phyloP scores from a whole-genome alignment of 1,140 invertebrate species.

The Scaptomyza hsui region DNA sequence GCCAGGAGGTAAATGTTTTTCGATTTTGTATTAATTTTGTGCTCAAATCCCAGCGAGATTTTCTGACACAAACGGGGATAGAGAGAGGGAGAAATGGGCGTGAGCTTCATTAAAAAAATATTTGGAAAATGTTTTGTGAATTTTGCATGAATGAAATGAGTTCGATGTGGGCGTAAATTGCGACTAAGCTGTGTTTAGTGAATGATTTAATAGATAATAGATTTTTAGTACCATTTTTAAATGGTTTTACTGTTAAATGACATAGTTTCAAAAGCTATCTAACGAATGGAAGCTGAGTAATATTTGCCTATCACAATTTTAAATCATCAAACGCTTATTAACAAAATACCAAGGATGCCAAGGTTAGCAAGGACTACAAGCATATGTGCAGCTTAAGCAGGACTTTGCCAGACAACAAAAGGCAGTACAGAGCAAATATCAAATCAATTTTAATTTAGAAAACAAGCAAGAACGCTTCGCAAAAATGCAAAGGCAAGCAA shows the following conservation, averaged over 20 bases:
- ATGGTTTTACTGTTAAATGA: too few relatives aligned
- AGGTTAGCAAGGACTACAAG: slow-evolving; percentile 21
- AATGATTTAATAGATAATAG: too few relatives aligned
- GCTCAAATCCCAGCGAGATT: slow-evolving; percentile 73
- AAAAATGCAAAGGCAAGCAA: slow-evolving; percentile 72
- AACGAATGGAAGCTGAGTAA: too few relatives aligned
- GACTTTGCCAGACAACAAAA: slow-evolving; percentile 25
- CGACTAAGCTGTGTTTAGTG: not conserved
- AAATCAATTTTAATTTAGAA: slow-evolving; percentile 82
- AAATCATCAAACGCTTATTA: not conserved
- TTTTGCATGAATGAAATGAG: slow-evolving; percentile 17
- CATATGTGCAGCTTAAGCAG: slow-evolving; percentile 65
- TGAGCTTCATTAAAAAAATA: slow-evolving; percentile 71
- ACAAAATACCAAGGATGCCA: slow-evolving; percentile 41
- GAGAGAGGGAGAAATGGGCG: not conserved
- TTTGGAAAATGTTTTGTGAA: slow-evolving; percentile 42
- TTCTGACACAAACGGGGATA: slow-evolving; percentile 17
- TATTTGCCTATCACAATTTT: too few relatives aligned
- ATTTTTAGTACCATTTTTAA: too few relatives aligned
- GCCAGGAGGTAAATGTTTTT: slow-evolving; percentile 75
- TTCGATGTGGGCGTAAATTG: not conserved
- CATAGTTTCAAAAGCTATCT: too few relatives aligned
- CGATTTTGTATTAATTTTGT: slow-evolving; percentile 76
- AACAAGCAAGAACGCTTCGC: slow-evolving; percentile 58
- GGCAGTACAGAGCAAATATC: slow-evolving; percentile 67